These are phyloP conservation scores for Moxostoma hubbsi DNA, from an alignment of 2,797 vertebrate species.

Conservation along the genomic window DNA sequence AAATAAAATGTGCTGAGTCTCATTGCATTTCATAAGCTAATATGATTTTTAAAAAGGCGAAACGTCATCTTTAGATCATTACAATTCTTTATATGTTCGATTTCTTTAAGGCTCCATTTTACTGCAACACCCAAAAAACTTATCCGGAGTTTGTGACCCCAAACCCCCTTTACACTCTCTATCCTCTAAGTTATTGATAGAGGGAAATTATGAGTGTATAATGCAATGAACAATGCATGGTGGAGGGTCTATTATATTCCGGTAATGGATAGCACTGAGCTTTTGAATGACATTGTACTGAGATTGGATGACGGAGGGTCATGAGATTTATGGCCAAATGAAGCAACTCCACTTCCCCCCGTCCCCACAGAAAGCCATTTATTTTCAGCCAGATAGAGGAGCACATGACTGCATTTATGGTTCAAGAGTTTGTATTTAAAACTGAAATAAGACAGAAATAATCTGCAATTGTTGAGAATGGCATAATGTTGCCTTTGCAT, in stretches of 20 bases:
- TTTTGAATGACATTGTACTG: conserved; percentile 82
- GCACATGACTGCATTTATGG: conserved; percentile 78
- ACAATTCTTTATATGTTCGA: neutral
- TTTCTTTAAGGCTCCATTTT: conserved; percentile 11
- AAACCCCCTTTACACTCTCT: conserved; percentile 58
- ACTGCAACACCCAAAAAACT: conserved; percentile 54
- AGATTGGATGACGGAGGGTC: conserved; percentile 81
- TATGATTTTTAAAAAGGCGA: too few relatives aligned
- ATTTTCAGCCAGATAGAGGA: conserved; percentile 77
- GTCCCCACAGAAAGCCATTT: conserved; percentile 66
- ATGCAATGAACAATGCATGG: conserved; percentile 80
- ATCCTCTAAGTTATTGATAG: conserved; percentile 82
- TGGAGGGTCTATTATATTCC: conserved; percentile 78
- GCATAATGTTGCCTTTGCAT: neutral
- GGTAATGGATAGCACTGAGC: conserved; percentile 79
- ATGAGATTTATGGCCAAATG: conserved; percentile 78
- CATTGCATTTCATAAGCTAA: too few relatives aligned
- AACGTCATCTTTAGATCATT: too few relatives aligned
- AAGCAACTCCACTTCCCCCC: conserved; percentile 57
- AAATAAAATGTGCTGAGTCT: too few relatives aligned
- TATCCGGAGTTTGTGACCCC: conserved; percentile 63
- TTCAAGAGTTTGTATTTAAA: conserved; percentile 75
- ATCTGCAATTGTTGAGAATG: conserved; percentile 34
- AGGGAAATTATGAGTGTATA: conserved; percentile 83
- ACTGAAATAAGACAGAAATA: conserved; percentile 55